Conservation (phyloP, 2,113 vertebrate genomes). For the Bos indicus region DNA sequence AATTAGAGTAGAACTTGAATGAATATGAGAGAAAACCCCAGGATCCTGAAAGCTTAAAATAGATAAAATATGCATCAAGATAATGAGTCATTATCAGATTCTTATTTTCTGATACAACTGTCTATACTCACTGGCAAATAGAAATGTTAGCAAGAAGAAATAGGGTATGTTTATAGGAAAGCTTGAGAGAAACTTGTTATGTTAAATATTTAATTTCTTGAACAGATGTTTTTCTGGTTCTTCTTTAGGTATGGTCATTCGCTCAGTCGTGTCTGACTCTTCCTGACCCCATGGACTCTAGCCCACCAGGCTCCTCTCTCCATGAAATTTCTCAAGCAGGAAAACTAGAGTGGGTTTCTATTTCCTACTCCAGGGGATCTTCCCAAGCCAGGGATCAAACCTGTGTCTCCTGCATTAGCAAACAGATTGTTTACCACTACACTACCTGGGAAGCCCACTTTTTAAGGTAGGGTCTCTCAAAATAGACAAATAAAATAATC, state of each 20-base stretch:
- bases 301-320: neutral
- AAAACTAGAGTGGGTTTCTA: neutral
- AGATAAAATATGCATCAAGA: neutral
- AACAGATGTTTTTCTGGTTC: neutral
- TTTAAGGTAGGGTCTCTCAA: neutral
- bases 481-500: neutral
- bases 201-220: neutral
- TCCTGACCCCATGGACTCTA: neutral
- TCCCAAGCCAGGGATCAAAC: neutral
- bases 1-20: neutral
- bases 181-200: neutral
- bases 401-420: neutral
- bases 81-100: neutral
- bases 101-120: neutral
- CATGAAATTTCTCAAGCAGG: neutral
- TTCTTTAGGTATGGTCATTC: neutral
- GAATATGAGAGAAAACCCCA: neutral
- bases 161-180: neutral
- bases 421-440: neutral
- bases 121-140: neutral
- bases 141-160: neutral
- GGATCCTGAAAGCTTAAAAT: neutral
- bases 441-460: neutral
- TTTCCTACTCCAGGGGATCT: neutral
- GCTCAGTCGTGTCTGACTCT: neutral